phyloP scores from a whole-genome alignment of 2,797 vertebrate species.

The Forpus xanthops region DNA sequence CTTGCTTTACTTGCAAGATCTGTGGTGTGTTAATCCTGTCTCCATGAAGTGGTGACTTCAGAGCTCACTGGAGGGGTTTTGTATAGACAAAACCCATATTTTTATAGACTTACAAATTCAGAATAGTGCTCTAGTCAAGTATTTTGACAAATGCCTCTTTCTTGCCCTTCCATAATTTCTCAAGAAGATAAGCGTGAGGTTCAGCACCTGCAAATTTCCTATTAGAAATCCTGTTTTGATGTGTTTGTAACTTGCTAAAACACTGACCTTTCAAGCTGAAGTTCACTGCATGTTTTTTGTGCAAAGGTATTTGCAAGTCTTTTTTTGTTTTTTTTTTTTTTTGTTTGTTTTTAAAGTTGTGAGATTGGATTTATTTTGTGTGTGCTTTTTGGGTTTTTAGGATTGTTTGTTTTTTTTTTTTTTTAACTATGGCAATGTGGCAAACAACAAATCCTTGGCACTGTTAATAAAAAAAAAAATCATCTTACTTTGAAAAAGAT shows the following conservation, averaged over 20 bases:
- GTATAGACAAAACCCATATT: neutral
- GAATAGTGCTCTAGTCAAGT: neutral
- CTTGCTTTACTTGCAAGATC: neutral
- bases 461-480: neutral
- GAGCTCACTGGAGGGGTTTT: neutral
- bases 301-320: neutral
- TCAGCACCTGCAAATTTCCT: neutral
- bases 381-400: too few relatives aligned
- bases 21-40: neutral
- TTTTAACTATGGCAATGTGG: neutral
- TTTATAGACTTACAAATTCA: neutral
- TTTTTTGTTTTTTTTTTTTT: neutral
- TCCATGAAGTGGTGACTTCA: neutral
- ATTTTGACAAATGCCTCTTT: constrained; percentile 30
- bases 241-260: constrained; percentile 3
- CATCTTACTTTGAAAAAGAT: neutral
- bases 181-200: constrained; percentile 11
- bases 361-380: neutral
- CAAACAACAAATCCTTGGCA: neutral
- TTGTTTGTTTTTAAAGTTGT: neutral
- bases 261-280: neutral
- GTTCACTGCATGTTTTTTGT: neutral
- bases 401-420: neutral
- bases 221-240: neutral
- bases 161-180: neutral